Conservation (phyloP, 2,888 invertebrate genomes). For the Luperina nickerlii region DNA sequence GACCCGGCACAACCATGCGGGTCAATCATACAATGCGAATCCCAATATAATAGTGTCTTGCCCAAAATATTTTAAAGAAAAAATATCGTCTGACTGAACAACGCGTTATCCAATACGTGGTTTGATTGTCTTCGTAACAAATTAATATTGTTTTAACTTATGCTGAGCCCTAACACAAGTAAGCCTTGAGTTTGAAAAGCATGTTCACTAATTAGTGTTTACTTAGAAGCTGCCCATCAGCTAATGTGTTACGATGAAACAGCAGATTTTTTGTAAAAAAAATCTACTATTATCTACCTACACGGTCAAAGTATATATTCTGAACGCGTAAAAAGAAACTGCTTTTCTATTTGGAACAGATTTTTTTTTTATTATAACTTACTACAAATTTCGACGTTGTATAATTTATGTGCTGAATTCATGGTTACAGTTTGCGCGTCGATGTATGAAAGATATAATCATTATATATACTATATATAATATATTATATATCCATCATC, state of each 20-base stretch:
- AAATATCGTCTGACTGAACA: conserved; percentile 16
- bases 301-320: too few species aligned
- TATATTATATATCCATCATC: too few species aligned
- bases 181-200: background rate
- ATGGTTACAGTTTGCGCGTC: background rate
- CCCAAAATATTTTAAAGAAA: conserved; percentile 39
- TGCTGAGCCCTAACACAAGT: background rate
- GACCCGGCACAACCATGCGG: conserved; percentile 55
- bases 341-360: too few species aligned
- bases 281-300: too few species aligned
- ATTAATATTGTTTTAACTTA: conserved; percentile 33
- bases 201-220: background rate
- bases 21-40: conserved; percentile 62
- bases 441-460: too few species aligned
- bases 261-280: too few species aligned
- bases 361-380: background rate
- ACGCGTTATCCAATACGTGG: conserved; percentile 48
- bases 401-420: background rate
- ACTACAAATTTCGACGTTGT: background rate
- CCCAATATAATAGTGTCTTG: conserved; percentile 33
- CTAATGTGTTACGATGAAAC: too few species aligned
- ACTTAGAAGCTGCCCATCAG: background rate
- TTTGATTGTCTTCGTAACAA: conserved; percentile 59
- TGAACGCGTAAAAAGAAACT: too few species aligned
- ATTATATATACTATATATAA: too few species aligned